Percentiles rank a stretch among this genome's conserved stretches.
Conservation (phyloP, 1,140 invertebrate species). For the Stegodyphus dumicola region DNA sequence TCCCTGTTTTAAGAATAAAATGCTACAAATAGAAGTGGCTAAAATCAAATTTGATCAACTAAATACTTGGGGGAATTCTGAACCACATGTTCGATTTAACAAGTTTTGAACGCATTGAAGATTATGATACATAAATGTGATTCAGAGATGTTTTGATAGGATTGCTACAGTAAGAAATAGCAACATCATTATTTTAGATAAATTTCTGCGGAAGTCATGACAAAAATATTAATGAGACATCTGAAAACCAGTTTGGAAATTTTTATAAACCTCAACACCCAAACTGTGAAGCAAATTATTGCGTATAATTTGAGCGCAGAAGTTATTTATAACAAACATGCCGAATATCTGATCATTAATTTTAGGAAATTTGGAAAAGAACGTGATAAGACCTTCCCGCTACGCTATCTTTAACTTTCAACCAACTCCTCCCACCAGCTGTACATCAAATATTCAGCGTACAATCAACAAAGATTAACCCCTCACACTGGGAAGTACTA, state of each 20-base stretch:
- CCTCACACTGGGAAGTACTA: not conserved
- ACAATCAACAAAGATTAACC: slow-evolving; percentile 22
- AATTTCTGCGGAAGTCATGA: too few species aligned
- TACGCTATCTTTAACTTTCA: slow-evolving; percentile 24
- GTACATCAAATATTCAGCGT: slow-evolving; percentile 23
- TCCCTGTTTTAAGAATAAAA: too few species aligned
- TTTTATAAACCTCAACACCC: not conserved
- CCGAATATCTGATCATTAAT: slow-evolving; percentile 33
- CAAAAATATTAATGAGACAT: not conserved
- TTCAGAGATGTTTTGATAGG: too few species aligned
- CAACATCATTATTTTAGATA: too few species aligned
- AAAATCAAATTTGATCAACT: too few species aligned
- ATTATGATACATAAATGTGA: too few species aligned
- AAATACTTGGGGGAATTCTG: too few species aligned
- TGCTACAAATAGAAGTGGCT: too few species aligned
- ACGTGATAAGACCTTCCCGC: slow-evolving; percentile 31
- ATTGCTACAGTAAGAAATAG: too few species aligned
- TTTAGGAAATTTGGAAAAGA: slow-evolving; percentile 5
- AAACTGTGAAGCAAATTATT: slow-evolving; percentile 32
- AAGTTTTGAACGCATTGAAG: too few species aligned
- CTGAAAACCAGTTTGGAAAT: too few species aligned
- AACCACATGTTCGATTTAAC: too few species aligned
- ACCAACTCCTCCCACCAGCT: slow-evolving; percentile 16
- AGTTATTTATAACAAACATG: slow-evolving; percentile 24
- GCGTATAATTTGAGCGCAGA: slow-evolving; percentile 1